phyloP scores from a whole-genome alignment of 2,113 vertebrate species.

The Erythrocercus mccallii region DNA sequence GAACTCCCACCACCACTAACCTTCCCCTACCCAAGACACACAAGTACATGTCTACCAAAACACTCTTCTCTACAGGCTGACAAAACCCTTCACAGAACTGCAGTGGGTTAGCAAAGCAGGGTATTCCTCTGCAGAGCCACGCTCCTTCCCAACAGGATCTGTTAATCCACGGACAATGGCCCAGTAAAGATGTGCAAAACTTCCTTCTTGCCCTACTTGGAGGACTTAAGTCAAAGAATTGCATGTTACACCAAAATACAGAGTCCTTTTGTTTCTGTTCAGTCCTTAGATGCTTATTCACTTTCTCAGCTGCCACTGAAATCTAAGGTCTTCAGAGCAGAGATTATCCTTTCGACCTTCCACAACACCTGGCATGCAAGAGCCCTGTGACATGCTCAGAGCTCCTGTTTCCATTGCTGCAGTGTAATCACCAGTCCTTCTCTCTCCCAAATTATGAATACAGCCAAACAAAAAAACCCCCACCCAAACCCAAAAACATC shows the following conservation, averaged over 20 bases:
- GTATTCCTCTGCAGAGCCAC: neutral
- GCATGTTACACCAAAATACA: neutral
- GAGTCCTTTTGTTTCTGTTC: neutral
- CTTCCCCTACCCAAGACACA: neutral
- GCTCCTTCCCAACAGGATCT: neutral
- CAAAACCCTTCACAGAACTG: neutral
- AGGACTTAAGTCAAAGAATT: neutral
- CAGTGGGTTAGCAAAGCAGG: neutral
- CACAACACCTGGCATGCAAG: neutral
- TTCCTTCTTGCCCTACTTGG: neutral
- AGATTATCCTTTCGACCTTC: neutral
- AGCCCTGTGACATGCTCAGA: neutral
- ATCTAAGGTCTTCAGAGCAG: neutral
- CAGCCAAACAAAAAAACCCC: neutral
- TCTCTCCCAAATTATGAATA: neutral
- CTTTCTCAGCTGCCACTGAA: neutral
- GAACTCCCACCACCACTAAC: fast-evolving
- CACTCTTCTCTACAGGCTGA: neutral
- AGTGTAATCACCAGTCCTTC: neutral
- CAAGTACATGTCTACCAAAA: neutral
- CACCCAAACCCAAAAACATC: neutral
- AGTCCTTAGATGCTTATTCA: neutral
- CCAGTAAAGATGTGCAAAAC: neutral
- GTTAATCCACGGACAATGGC: neutral
- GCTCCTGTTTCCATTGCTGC: neutral